These are phyloP conservation scores for Typhlichthys subterraneus DNA, from an alignment of 2,797 vertebrate species.

Conservation along the genomic window DNA sequence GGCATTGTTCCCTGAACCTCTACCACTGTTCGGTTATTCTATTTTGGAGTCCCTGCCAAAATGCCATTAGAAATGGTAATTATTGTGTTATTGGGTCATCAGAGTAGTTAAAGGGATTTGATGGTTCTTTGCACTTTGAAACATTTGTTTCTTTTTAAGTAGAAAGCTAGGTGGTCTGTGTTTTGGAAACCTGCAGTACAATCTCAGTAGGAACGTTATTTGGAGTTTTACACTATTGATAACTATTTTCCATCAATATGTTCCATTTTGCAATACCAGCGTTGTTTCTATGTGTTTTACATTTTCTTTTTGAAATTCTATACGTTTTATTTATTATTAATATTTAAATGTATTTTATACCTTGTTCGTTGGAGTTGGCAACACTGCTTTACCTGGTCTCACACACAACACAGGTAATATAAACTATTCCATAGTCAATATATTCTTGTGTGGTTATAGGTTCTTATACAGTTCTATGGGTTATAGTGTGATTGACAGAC, in stretches of 20 bases:
- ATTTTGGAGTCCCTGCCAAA: too few species aligned
- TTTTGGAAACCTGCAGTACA: not conserved
- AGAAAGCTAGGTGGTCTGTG: not conserved
- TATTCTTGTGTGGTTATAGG: conserved; percentile 43
- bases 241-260: too few species aligned
- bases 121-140: conserved; percentile 15
- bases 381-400: conserved; percentile 39
- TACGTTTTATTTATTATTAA: too few species aligned
- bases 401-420: conserved; percentile 32
- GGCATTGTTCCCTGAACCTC: not conserved
- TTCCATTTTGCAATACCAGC: too few species aligned
- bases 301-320: too few species aligned
- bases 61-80: not conserved
- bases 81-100: not conserved
- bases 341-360: too few species aligned
- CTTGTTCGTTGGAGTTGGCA: not conserved
- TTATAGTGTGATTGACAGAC: conserved; percentile 43
- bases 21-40: too few species aligned
- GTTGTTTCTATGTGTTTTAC: too few species aligned
- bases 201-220: not conserved
- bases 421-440: conserved; percentile 52
- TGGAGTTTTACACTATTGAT: too few species aligned
- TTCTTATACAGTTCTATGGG: conserved; percentile 36
- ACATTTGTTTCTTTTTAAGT: conserved; percentile 12
- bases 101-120: not conserved